Evolutionary conservation across 2,888 invertebrate genomes (phyloP), one percentile per base, ranked within the genome.

Genomic region (Clusia tigrina): DNA sequence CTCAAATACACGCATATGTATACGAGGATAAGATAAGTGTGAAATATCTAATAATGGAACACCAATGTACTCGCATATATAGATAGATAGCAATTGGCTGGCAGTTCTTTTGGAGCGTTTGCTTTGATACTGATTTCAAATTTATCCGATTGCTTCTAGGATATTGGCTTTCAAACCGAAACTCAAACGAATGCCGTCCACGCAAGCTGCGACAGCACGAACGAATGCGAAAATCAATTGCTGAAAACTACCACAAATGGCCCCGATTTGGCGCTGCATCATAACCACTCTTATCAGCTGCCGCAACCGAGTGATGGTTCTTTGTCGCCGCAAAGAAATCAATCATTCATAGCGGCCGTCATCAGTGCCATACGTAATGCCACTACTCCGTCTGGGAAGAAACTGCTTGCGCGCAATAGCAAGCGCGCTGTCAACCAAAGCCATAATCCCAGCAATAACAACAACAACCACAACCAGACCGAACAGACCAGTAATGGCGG

Each of bases 151-250:
- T 64, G 48, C 26, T 65, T 70, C 63, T 67, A 90, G 90, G 90
- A 92, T 76, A 89, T 89, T 63, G 89, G 92, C 71, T 93, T 89
- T 81, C 91, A 92, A 78, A 92, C 92, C 74, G 93, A 93, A 80
- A 90, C 89, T 0, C 91, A 89, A 80, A 89, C 90, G 74, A 89
- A 88, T 74, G 90, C 91, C 75, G 91, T 90, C 78, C 89, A 90
- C 80, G 89, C 90, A 77, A 89, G 90, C 73, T 86, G 88, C 59
- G 90, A 91, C 38, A 87, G 89, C 51, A 90, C 91, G 0, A 57
- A 59, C 15, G 66, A 71, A 6, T 63, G 60, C 64, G 76, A 58
- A 69, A 63, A 63, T 51, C 63, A 58, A 18, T 48, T 26, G 25
- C 17, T 46, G 54, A 60, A 59, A 54, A 15, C 22, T 22, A 54